Evolutionary conservation across 1,140 invertebrate genomes (phyloP).

Genomic region (Drosophila tropicalis): DNA sequence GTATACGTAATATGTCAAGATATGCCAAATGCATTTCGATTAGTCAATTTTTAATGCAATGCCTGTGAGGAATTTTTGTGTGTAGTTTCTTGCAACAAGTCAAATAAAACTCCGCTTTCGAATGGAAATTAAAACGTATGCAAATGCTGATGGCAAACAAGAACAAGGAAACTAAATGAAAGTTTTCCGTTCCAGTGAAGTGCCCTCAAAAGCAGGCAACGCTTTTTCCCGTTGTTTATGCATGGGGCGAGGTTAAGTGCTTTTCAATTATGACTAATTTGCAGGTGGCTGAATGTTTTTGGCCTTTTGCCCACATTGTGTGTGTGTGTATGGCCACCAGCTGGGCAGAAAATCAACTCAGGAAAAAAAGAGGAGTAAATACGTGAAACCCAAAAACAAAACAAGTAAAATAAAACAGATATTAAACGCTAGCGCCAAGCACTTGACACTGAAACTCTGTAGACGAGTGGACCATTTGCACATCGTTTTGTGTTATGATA

Average conservation of each 20-base stretch:
- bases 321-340: slow-evolving; percentile 30
- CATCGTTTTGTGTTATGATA: slow-evolving; percentile 42
- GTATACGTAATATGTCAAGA: slow-evolving; percentile 42
- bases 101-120: slow-evolving; percentile 47
- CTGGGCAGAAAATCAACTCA: slow-evolving; percentile 42
- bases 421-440: slow-evolving; percentile 67
- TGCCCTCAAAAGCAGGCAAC: slow-evolving; percentile 49
- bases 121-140: slow-evolving; percentile 37
- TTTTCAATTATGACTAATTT: slow-evolving; percentile 77
- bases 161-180: slow-evolving; percentile 3
- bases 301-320: slow-evolving; percentile 48
- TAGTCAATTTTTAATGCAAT: slow-evolving; percentile 39
- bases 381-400: background rate
- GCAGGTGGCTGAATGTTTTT: slow-evolving; percentile 39
- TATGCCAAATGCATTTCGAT: slow-evolving; percentile 21
- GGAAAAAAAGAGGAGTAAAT: slow-evolving; percentile 12
- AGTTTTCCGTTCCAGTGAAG: slow-evolving; percentile 17
- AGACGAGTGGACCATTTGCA: slow-evolving; percentile 64
- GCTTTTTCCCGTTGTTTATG: slow-evolving; percentile 27
- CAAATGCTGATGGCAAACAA: slow-evolving; percentile 35
- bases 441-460: slow-evolving; percentile 68
- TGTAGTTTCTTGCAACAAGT: slow-evolving; percentile 13
- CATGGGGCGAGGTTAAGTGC: slow-evolving; percentile 43
- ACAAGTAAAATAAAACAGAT: slow-evolving; percentile 18
- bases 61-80: background rate